Evolutionary conservation across 2,888 invertebrate species (phyloP).

Genomic region (Pycnomerus fuliginosus): DNA sequence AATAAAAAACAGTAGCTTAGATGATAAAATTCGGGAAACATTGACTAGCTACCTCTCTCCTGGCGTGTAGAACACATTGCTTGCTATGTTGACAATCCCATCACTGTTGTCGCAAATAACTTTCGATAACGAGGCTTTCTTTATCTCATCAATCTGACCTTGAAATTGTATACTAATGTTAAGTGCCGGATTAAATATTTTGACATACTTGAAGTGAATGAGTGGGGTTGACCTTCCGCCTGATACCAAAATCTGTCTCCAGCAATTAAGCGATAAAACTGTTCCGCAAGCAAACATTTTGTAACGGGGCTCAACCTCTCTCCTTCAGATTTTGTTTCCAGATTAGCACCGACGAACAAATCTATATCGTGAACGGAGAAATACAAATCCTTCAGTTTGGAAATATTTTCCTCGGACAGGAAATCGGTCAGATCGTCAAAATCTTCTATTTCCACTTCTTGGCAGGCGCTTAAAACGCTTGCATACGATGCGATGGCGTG

Average conservation of each 20-base stretch:
- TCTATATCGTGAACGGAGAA: slow-evolving; percentile 69
- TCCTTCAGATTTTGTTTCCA: slow-evolving; percentile 63
- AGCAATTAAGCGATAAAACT: slow-evolving; percentile 63
- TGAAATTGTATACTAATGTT: no score
- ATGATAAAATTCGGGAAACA: not conserved
- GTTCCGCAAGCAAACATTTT: slow-evolving; percentile 71
- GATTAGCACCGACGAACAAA: slow-evolving; percentile 70
- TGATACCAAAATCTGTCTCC: slow-evolving; percentile 79
- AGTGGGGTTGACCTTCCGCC: slow-evolving; percentile 53
- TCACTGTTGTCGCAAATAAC: slow-evolving; percentile 70
- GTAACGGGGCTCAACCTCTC: slow-evolving; percentile 71
- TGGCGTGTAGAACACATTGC: slow-evolving; percentile 15
- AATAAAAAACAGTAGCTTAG: slow-evolving; percentile 2
- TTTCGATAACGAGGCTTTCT: slow-evolving; percentile 62
- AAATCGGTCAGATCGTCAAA: slow-evolving; percentile 59
- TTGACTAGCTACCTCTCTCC: slow-evolving; percentile 14
- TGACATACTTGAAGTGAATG: slow-evolving; percentile 54
- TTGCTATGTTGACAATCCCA: slow-evolving; percentile 50
- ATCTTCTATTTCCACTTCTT: slow-evolving; percentile 57
- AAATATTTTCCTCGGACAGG: not conserved
- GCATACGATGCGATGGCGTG: slow-evolving; percentile 69
- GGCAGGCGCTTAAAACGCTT: slow-evolving; percentile 68
- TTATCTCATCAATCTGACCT: slow-evolving; percentile 66
- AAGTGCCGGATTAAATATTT: slow-evolving; percentile 9
- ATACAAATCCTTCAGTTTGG: slow-evolving; percentile 53